These are phyloP conservation scores for Periophthalmodon schlosseri DNA, from an alignment of 2,113 vertebrate genomes.

Conservation along the genomic window DNA sequence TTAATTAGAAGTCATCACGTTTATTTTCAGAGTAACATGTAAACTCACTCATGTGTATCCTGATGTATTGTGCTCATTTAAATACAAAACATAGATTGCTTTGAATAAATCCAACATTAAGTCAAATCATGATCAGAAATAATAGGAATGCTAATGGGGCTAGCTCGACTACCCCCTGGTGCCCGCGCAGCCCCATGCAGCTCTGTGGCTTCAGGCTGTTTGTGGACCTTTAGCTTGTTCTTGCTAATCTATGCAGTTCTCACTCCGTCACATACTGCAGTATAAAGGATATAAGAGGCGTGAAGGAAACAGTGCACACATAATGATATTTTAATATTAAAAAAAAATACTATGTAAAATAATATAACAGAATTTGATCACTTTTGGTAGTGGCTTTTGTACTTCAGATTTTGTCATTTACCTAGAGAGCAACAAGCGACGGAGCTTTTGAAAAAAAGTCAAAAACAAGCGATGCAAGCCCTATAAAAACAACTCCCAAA, in stretches of 20 bases:
- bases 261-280: not conserved
- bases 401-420: no score
- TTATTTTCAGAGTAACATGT: not conserved
- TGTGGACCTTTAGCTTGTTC: not conserved
- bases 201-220: not conserved
- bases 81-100: not conserved
- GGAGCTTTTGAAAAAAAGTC: no score
- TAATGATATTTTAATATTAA: no score
- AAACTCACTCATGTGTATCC: not conserved
- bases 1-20: not conserved
- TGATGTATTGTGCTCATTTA: slow-evolving; percentile 6
- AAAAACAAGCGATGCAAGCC: no score
- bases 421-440: no score
- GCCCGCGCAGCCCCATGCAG: not conserved
- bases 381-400: no score
- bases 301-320: not conserved
- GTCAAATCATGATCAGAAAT: slow-evolving; percentile 5
- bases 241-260: not conserved
- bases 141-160: not conserved
- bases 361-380: no score
- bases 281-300: not conserved
- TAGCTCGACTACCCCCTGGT: not conserved
- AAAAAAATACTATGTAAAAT: not conserved
- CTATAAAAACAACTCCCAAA: no score
- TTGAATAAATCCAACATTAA: not conserved